Evolutionary conservation across 2,888 invertebrate species (phyloP).

Genomic region (Rotaria sp.): DNA sequence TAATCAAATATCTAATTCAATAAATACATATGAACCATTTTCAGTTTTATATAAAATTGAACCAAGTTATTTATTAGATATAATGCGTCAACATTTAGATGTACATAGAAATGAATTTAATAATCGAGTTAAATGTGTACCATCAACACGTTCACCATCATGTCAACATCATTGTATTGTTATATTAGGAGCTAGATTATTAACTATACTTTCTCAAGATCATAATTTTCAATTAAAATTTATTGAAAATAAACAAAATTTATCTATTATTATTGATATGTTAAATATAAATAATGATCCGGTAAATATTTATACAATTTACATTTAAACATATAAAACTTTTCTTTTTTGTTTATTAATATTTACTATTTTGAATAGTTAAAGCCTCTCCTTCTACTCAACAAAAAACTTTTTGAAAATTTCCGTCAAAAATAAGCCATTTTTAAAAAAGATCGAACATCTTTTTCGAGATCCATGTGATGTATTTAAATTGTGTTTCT

Average conservation of each 20-base stretch:
- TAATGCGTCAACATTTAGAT: background rate
- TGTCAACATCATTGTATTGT: constrained; percentile 37
- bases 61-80: background rate
- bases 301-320: constrained; percentile 35
- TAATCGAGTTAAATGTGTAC: constrained; percentile 33
- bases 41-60: background rate
- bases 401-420: too few relatives aligned
- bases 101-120: background rate
- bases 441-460: too few relatives aligned
- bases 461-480: too few relatives aligned
- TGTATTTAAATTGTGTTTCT: too few relatives aligned
- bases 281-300: constrained; percentile 40
- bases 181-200: constrained; percentile 32
- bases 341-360: too few relatives aligned
- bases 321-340: too few relatives aligned
- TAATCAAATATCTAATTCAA: too few relatives aligned
- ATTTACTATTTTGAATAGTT: too few relatives aligned
- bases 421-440: too few relatives aligned
- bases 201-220: constrained; percentile 34
- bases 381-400: too few relatives aligned
- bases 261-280: constrained; percentile 35
- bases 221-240: constrained; percentile 32
- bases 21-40: background rate
- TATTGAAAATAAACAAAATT: constrained; percentile 29
- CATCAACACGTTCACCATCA: constrained; percentile 34